Base-by-base conservation (phyloP, 2,888 invertebrate genomes). In the Maniola hyperantus region DNA sequence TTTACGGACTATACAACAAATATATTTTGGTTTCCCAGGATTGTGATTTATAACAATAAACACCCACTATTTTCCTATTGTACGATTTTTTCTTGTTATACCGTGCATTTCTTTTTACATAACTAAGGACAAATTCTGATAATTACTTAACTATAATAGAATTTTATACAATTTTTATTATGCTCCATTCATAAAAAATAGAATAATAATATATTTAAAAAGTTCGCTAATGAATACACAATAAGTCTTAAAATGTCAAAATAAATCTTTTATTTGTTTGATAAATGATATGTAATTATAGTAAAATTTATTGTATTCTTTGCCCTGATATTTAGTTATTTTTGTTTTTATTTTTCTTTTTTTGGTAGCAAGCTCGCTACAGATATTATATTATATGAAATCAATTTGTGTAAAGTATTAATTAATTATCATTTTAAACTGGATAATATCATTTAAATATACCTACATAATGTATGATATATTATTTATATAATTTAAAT, bases 101-200 rank as follows among this genome's bases (percentile, higher is more conserved):
- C 46, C 6, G 1, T 46, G 11, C 5, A 20, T 51, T 51, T 20
- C 26, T 26, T 1, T 51, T 20, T 20, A 26, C 15, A 18, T 20
- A 50, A 51, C 5, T 15, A 34, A 34, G 34, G 15, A 54, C 34
- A 54, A 10, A 54, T 36, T n/a, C 15, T 34, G 15, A 53, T 48
- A 15, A 36, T 36, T 54, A 34, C 34, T 0, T 54, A 54, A 34
- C 2, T 34, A 36, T 36, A 10, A 10, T 10, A 54, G 36, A 54
- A 15, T 54, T 36, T 54, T 54, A 54, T 54, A 54, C 15, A 34
- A 36, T 33, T 54, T 54, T 54, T 36, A 34, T 15, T 36, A 54
- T 5, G 34, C 34, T 54, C 54, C 36, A 54, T 54, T 36, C 54
- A 26, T 15, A 8, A 54, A 34, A 34, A n/a, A 54, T 53, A 0